A percentile compares a stretch with the other conserved stretches of the same genome.
Conservation (phyloP, 2,113 vertebrate species). For the Casuarius casuarius region DNA sequence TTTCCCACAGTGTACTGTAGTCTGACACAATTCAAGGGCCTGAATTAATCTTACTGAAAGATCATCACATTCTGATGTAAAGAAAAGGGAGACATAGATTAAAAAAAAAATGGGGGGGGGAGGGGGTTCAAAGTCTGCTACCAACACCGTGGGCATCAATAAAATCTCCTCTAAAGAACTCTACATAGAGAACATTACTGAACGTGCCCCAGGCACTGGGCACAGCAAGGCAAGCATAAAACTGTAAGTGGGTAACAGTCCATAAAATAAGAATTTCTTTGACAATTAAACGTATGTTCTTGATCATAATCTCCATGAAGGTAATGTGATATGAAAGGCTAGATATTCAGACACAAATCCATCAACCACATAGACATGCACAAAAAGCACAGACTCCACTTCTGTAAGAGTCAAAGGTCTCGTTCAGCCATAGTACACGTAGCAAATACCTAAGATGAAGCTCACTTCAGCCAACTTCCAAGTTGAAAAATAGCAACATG, state of each 20-base stretch:
- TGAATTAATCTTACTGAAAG: neutral
- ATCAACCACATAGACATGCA: neutral
- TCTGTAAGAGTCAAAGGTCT: neutral
- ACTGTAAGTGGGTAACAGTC: neutral
- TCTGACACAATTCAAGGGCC: neutral
- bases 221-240: neutral
- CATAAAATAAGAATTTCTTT: neutral
- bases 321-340: neutral
- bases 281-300: neutral
- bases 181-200: neutral
- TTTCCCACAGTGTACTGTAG: neutral
- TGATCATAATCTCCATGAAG: neutral
- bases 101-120: neutral
- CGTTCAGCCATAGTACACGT: neutral
- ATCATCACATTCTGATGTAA: neutral
- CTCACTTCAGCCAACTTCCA: neutral
- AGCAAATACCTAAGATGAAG: neutral
- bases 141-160: neutral
- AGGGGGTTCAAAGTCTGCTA: neutral
- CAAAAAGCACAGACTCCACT: neutral
- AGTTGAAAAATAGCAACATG: neutral
- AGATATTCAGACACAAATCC: neutral
- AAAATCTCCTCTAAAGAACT: neutral
- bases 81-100: neutral
- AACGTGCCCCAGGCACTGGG: neutral